Percentiles rank a stretch among this genome's conserved stretches.
Evolutionary conservation across 2,888 invertebrate species (phyloP).

Genomic region (Orthonychiurus folsomi): DNA sequence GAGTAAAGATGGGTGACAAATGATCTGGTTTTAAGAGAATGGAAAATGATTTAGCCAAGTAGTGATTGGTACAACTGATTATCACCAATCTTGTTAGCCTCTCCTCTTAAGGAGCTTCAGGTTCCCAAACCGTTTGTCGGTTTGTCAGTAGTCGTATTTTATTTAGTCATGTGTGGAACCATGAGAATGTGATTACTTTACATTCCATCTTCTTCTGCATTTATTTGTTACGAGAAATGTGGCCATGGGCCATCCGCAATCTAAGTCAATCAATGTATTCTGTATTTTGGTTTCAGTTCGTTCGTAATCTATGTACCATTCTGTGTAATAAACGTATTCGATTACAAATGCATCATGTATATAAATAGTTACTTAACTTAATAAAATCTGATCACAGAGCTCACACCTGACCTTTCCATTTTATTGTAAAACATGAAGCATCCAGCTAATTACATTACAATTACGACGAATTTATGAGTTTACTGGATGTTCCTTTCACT

Average conservation of each 20-base stretch:
- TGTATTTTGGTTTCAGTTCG: not conserved
- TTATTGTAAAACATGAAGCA: not conserved
- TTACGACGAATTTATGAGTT: too few relatives aligned
- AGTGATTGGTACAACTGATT: too few relatives aligned
- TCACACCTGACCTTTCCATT: not conserved
- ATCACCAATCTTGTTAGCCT: too few relatives aligned
- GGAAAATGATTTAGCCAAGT: too few relatives aligned
- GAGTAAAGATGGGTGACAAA: slow-evolving; percentile 65
- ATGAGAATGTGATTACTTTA: not conserved
- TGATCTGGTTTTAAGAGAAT: not conserved
- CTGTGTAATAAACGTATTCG: too few relatives aligned
- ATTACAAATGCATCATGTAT: too few relatives aligned
- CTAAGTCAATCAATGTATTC: slow-evolving; percentile 1
- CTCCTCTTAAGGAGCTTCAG: too few relatives aligned
- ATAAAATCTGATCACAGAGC: not conserved
- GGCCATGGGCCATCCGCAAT: not conserved
- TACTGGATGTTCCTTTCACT: too few relatives aligned
- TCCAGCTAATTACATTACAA: too few relatives aligned
- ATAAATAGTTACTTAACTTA: too few relatives aligned
- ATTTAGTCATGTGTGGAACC: not conserved
- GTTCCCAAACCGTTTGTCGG: not conserved
- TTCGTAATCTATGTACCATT: not conserved
- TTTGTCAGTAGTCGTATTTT: not conserved
- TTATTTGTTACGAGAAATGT: not conserved
- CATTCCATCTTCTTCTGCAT: not conserved